Evolutionary conservation across 2,797 vertebrate species (phyloP), one percentile per base, ranked within the genome.

Genomic region (Neosalanx taihuensis): DNA sequence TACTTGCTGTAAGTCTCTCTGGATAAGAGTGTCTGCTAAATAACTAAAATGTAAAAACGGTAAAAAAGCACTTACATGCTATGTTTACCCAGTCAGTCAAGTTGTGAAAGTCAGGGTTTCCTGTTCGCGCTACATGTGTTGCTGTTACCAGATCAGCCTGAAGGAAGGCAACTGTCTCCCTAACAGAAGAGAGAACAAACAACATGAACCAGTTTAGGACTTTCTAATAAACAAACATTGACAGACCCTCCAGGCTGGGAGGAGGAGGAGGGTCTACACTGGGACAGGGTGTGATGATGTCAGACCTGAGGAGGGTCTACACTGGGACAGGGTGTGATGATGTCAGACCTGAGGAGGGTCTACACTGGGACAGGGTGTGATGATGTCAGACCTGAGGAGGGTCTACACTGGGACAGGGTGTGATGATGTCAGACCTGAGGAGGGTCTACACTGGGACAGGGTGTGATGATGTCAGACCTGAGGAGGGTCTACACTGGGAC

Each of bases 221-320:
- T 60, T 41, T 49, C 23, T 20, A 10, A 37, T 20, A 67, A 31
- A 70, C 9, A 58, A 17, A 30, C 51, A 58, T 41, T 18, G 12
- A 60, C 23, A 26, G 23, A 26, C 23, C 23, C 23, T 26, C 23
- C 23, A 26, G 23, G 23, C 23, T 26, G 23, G 1, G 26, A 20
- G 29, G 20, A 12, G 12, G 75, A 99, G 85, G 76, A 81, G 46
- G 23, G 26, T 9, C 13, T 30, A n/a, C 30, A 29, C 12, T 23
- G 30, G 37, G 12, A 17, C 3, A 4, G 3, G 0, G 53, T 56
- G 13, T 0, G 26, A 20, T 60, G 20, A 12, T 26, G 15, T 5
- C 12, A 3, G 67, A 97, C 97, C 96, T 95, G 75, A 99, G 85
- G 76, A 81, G 46, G 23, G 26, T 9, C 79, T 77, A 82, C 98